Evolutionary conservation across 2,797 vertebrate genomes (phyloP).

Genomic region (Pipistrellus kuhlii): DNA sequence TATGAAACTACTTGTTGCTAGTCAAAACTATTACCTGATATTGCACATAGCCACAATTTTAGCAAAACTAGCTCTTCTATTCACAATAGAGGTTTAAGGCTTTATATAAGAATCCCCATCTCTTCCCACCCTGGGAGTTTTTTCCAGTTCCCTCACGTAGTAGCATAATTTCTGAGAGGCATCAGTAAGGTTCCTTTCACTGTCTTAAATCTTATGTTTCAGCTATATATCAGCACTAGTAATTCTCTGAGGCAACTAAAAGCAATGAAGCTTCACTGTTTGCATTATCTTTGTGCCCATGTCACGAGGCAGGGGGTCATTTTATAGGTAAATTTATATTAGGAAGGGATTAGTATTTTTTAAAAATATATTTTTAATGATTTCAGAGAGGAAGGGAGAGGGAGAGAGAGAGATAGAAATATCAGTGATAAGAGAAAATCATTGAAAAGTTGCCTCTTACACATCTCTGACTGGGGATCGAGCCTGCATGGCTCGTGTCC

Average conservation of each 20-base stretch:
- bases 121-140: neutral
- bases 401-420: no score
- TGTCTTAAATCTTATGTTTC: neutral
- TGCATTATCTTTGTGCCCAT: neutral
- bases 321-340: neutral
- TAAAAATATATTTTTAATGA: neutral
- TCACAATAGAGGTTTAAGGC: neutral
- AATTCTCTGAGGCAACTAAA: constrained; percentile 8
- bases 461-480: no score
- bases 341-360: constrained; percentile 1
- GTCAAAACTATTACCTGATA: constrained; percentile 10
- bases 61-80: neutral
- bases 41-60: neutral
- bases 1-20: constrained; percentile 33
- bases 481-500: no score
- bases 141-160: neutral
- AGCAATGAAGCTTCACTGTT: neutral
- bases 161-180: neutral
- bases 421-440: no score
- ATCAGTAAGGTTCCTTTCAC: neutral
- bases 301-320: neutral
- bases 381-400: no score
- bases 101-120: neutral
- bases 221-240: neutral
- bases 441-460: no score